phyloP scores from a whole-genome alignment of 2,888 invertebrate species.

The Himalopsyche anomala region DNA sequence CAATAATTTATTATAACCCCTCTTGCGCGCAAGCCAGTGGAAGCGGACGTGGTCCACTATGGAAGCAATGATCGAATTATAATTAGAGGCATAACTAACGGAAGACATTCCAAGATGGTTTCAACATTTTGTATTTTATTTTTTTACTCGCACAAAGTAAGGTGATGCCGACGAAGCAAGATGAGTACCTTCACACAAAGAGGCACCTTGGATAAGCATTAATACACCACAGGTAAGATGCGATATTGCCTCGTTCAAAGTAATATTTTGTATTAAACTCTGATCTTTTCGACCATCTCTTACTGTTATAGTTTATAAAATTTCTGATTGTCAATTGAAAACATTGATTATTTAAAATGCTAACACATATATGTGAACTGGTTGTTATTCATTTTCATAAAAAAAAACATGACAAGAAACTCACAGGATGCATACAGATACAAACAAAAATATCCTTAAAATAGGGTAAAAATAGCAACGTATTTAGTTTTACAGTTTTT shows the following conservation, averaged over 20 bases:
- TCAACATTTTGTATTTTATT: constrained; percentile 23
- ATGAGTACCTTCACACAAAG: not conserved
- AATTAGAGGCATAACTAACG: constrained; percentile 38
- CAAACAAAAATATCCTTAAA: too few relatives aligned
- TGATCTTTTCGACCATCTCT: too few relatives aligned
- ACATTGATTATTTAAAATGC: too few relatives aligned
- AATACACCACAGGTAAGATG: not conserved
- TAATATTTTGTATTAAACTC: too few relatives aligned
- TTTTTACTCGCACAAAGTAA: constrained; percentile 14
- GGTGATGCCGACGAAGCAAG: not conserved
- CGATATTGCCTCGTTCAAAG: not conserved
- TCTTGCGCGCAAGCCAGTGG: not conserved
- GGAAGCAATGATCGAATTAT: constrained; percentile 40
- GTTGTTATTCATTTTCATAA: too few relatives aligned
- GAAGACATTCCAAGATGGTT: constrained; percentile 42
- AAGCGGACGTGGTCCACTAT: constrained; percentile 6
- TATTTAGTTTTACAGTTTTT: too few relatives aligned
- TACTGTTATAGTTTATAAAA: too few relatives aligned
- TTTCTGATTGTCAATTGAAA: too few relatives aligned
- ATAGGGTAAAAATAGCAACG: too few relatives aligned
- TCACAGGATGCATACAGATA: too few relatives aligned
- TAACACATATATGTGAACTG: too few relatives aligned
- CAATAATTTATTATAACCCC: not conserved
- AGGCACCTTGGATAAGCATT: not conserved
- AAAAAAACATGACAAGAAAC: too few relatives aligned